Base-by-base conservation (phyloP, 2,888 invertebrate species). In the Druceiella hillmani region DNA sequence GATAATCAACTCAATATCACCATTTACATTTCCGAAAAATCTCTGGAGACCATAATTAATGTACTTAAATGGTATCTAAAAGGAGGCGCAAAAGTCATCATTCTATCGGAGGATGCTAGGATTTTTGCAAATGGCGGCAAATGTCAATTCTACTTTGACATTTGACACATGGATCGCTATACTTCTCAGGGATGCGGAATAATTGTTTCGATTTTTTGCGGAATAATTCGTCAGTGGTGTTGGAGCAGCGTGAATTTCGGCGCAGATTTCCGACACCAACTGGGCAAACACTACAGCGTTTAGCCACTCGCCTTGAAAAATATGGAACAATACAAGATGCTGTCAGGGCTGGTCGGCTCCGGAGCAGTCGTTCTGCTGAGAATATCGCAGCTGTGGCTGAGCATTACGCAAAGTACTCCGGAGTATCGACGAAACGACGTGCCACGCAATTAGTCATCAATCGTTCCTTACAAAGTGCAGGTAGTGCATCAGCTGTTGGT, bases 251-350 rank as follows among this genome's bases (percentile, higher is more conserved):
- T 26, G 35, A 12, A 26, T 10, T 22, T n/a, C n/a, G n/a, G n/a
- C n/a, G n/a, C n/a, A n/a, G 27, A 38, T 28, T 24, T 35, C 40
- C 37, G 40, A 27, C 33, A 41, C 38, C 40, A 29, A 39, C 35
- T 44, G 44, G 28, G 17, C 36, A 33, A 36, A 37, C 36, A 41
- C 33, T 41, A 20, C 37, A 32, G 10, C 41, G 36, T 33, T 42
- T 41, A 29, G 37, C 40, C 33, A 28, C 39, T 27, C 17, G 31
- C 25, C 45, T 45, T 22, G 35, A 43, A 32, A 29, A 38, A 29
- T 10, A n/a, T n/a, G n/a, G n/a, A n/a, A n/a, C n/a, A n/a, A n/a
- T n/a, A n/a, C n/a, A n/a, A n/a, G n/a, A n/a, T n/a, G n/a, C n/a
- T n/a, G n/a, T n/a, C n/a, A n/a, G n/a, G n/a, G n/a, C n/a, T n/a